phyloP scores from a whole-genome alignment of 1,140 invertebrate genomes.

The Dendroctonus ponderosae region DNA sequence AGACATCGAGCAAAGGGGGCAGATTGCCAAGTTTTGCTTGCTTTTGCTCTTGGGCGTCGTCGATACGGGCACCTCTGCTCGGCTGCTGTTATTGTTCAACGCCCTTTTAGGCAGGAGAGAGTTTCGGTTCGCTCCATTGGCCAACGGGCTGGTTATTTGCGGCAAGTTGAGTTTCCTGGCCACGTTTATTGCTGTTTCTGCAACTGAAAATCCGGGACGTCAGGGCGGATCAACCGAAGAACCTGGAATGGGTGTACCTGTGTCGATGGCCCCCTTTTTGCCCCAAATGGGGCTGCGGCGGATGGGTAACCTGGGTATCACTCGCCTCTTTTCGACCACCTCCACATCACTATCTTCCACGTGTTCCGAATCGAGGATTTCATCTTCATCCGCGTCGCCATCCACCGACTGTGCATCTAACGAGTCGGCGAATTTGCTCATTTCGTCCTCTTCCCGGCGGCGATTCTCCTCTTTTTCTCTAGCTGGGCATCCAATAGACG shows the following conservation, averaged over 20 bases:
- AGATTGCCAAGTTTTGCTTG: too few relatives aligned
- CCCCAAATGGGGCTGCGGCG: slow-evolving; percentile 1
- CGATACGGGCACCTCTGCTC: too few relatives aligned
- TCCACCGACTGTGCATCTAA: background rate
- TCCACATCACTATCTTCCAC: background rate
- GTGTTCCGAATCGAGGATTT: background rate
- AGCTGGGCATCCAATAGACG: too few relatives aligned
- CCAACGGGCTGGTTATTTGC: too few relatives aligned
- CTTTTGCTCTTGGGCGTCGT: too few relatives aligned
- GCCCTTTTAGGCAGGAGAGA: too few relatives aligned
- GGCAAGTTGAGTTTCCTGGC: too few relatives aligned
- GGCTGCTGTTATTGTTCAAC: too few relatives aligned
- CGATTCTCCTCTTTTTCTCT: slow-evolving; percentile 3
- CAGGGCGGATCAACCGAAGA: background rate
- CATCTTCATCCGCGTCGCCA: slow-evolving; percentile 1
- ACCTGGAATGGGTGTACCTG: background rate
- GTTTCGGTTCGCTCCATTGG: too few relatives aligned
- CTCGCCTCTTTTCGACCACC: slow-evolving; percentile 1
- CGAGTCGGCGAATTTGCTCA: slow-evolving; percentile 3
- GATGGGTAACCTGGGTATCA: background rate
- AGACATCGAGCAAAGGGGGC: too few relatives aligned
- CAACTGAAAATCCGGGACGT: too few relatives aligned
- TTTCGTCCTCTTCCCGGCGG: background rate
- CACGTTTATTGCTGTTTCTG: too few relatives aligned
- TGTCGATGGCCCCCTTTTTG: background rate